These are phyloP conservation scores for Baronia brevicornis DNA, from an alignment of 2,888 invertebrate genomes.

Conservation along the genomic window DNA sequence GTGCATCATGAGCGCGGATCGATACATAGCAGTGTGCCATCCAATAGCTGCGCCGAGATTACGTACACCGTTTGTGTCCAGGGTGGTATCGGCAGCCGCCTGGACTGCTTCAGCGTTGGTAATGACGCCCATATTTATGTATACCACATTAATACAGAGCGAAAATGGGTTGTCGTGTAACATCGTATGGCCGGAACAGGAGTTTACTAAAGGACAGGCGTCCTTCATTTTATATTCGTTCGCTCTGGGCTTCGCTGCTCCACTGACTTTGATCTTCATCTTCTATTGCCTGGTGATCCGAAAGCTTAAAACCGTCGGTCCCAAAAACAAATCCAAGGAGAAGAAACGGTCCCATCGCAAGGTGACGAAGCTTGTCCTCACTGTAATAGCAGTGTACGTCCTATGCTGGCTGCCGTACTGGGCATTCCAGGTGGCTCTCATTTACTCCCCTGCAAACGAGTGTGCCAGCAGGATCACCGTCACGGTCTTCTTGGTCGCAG, in stretches of 20 bases:
- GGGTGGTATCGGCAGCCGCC: conserved; percentile 87
- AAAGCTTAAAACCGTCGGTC: conserved; percentile 91
- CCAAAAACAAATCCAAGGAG: conserved; percentile 93
- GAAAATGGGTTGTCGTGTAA: conserved; percentile 81
- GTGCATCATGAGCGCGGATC: conserved; percentile 94
- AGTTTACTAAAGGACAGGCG: conserved; percentile 79
- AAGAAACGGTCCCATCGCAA: conserved; percentile 92
- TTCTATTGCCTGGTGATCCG: conserved; percentile 93
- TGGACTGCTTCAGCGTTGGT: conserved; percentile 91
- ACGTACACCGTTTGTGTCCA: conserved; percentile 90
- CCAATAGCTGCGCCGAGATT: conserved; percentile 91
- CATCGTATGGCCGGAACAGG: conserved; percentile 86
- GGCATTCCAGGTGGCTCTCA: conserved; percentile 90
- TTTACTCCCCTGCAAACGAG: conserved; percentile 81
- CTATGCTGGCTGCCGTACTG: conserved; percentile 96
- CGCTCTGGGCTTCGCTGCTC: conserved; percentile 90
- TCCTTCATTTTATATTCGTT: conserved; percentile 94
- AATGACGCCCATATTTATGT: conserved; percentile 92
- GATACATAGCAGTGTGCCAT: conserved; percentile 95
- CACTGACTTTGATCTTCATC: conserved; percentile 87
- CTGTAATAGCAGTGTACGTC: conserved; percentile 93
- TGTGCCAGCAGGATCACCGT: conserved; percentile 84
- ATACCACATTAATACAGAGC: conserved; percentile 82
- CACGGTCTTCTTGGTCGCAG: conserved; percentile 88
- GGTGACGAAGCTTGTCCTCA: conserved; percentile 93